Evolutionary conservation across 2,888 invertebrate species (phyloP), one percentile per base, ranked within the genome.

Genomic region (Caenorhabditis angaria): DNA sequence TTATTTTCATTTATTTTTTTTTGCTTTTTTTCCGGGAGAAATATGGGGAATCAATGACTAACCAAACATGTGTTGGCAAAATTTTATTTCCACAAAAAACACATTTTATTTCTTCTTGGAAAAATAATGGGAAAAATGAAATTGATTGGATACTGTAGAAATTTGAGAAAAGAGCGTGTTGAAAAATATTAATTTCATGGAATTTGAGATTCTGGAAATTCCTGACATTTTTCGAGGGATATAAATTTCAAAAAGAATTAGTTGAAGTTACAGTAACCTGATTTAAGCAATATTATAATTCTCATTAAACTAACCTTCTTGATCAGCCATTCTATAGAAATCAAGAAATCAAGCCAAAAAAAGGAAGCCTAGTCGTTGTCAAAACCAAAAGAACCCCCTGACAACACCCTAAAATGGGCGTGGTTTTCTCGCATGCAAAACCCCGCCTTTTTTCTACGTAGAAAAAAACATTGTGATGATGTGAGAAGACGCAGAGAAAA

Each of bases 281-380:
- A n/a, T n/a, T n/a, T n/a, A n/a, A n/a, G n/a, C n/a, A n/a, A n/a
- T n/a, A n/a, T n/a, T n/a, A n/a, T n/a, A n/a, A n/a, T n/a, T n/a
- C n/a, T n/a, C n/a, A n/a, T n/a, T n/a, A 6, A 27, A 65, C 70
- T 25, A 63, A 72, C 71, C 71, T 72, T 72, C 71, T 61, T 72
- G 67, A 24, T 72, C 71, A 8, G 71, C 27, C 71, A 72, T 71
- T 24, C 12, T 47, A 35, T 2, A 65, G 6, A 2, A 12, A 27
- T 5, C 54, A 54, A 20, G 5, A 55, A 58, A 58, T 59, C 50
- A 59, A 47, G 27, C 35, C 53, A 55, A 62, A 24, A 61, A 55
- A 59, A 59, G 22, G 20, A 28, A 28, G 22, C 51, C 51, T 24
- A 51, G 25, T 27, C n/a, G 12, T n/a, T 8, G 25, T 14, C n/a